These are phyloP conservation scores for Galerucella calmariensis DNA, from an alignment of 2,888 invertebrate species.

Conservation along the genomic window DNA sequence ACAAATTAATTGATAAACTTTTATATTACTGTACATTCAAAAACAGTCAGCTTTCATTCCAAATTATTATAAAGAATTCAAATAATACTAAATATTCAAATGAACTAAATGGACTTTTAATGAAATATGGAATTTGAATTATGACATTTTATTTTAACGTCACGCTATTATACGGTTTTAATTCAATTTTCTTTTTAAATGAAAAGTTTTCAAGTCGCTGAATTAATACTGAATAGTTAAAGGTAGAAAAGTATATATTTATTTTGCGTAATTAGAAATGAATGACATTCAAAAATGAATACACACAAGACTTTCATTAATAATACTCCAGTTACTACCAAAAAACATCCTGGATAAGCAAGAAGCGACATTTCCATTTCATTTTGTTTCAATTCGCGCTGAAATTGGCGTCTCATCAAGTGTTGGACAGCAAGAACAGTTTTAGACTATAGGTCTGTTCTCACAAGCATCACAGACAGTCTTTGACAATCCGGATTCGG, in stretches of 20 bases:
- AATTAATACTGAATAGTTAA: conserved; percentile 1
- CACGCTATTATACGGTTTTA: neutral
- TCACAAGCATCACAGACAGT: no score
- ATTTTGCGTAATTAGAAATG: no score
- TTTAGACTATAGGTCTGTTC: no score
- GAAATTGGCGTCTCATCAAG: no score
- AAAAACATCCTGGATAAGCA: no score
- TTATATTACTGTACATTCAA: neutral
- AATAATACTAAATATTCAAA: neutral
- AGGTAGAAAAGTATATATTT: neutral
- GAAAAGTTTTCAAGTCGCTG: neutral
- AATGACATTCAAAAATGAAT: no score
- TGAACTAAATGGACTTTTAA: conserved; percentile 1
- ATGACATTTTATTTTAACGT: neutral
- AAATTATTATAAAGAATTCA: neutral
- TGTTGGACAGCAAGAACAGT: no score
- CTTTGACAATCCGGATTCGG: no score
- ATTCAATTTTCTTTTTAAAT: neutral
- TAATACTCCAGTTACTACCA: no score
- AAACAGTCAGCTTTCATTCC: neutral
- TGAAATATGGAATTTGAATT: neutral
- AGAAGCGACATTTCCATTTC: no score
- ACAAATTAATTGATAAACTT: neutral
- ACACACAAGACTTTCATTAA: no score
- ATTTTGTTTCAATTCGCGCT: no score